Conservation (phyloP, 35 echinoderm and acorn worm species). For the Apostichopus parvimensis region DNA sequence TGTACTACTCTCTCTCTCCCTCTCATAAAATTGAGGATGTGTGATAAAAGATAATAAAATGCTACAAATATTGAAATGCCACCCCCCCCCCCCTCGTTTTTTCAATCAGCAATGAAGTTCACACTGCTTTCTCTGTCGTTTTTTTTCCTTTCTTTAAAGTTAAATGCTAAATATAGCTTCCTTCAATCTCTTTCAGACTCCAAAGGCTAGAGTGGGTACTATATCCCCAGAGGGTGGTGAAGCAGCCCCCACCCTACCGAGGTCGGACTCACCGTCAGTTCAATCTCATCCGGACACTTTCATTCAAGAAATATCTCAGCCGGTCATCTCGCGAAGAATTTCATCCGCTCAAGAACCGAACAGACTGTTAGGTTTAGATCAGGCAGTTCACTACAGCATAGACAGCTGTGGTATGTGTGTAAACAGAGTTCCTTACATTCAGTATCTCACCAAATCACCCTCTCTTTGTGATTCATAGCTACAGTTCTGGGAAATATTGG, state of each 20-base stretch:
- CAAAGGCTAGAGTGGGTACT: slow-evolving; percentile 61
- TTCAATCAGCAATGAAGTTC: too few relatives aligned
- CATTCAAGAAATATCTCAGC: slow-evolving; percentile 78
- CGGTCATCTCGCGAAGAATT: slow-evolving; percentile 76
- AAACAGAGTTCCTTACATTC: background rate
- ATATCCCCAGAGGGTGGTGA: slow-evolving; percentile 42
- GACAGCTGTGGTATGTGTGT: slow-evolving; percentile 88
- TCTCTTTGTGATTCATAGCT: too few relatives aligned
- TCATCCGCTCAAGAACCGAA: slow-evolving; percentile 79
- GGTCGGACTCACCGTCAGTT: slow-evolving; percentile 63
- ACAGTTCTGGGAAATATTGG: too few relatives aligned
- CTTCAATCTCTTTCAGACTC: slow-evolving; percentile 24
- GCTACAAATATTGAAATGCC: too few relatives aligned
- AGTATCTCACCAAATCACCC: slow-evolving; percentile 14
- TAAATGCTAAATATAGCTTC: too few relatives aligned
- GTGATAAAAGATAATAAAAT: too few relatives aligned
- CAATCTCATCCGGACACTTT: slow-evolving; percentile 65
- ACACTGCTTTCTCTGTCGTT: too few relatives aligned
- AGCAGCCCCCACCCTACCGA: slow-evolving; percentile 44
- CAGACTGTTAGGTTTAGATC: slow-evolving; percentile 76
- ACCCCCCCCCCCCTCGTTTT: too few relatives aligned
- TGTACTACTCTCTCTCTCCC: too few relatives aligned
- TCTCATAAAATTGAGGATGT: too few relatives aligned
- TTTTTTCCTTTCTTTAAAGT: too few relatives aligned
- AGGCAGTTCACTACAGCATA: slow-evolving; percentile 93